phyloP scores from a whole-genome alignment of 2,888 invertebrate genomes.

The Dermolepida albohirtum region DNA sequence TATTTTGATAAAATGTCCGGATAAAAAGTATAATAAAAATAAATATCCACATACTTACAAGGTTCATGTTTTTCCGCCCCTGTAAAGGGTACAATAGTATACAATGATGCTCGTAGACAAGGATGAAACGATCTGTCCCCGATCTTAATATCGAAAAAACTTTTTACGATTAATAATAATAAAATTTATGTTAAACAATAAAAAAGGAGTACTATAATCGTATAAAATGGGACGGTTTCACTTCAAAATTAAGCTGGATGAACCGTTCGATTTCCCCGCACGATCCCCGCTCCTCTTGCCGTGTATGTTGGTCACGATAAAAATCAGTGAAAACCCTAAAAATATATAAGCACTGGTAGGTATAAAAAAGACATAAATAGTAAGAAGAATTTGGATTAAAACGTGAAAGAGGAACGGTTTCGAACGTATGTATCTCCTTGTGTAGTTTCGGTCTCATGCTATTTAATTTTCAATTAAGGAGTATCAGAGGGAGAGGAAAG shows the following conservation, averaged over 20 bases:
- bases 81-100: too few relatives aligned
- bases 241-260: conserved; percentile 21
- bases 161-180: conserved; percentile 42
- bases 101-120: not conserved
- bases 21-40: conserved; percentile 21
- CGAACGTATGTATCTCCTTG: not conserved
- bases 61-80: not conserved
- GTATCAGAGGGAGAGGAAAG: not conserved
- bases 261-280: not conserved
- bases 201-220: conserved; percentile 27
- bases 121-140: conserved; percentile 3
- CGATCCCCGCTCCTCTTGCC: not conserved
- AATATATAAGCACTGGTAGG: conserved; percentile 43
- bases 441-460: not conserved
- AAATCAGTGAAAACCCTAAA: conserved; percentile 47
- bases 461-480: conserved; percentile 39
- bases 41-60: not conserved
- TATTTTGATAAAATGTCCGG: conserved; percentile 31
- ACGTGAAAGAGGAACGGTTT: conserved; percentile 23
- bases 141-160: conserved; percentile 27
- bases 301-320: conserved; percentile 42
- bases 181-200: conserved; percentile 43
- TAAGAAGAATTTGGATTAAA: conserved; percentile 51
- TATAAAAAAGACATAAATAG: conserved; percentile 52
- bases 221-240: conserved; percentile 29